These are phyloP conservation scores for Augochlora pura DNA, from an alignment of 1,140 invertebrate genomes.

Conservation along the genomic window DNA sequence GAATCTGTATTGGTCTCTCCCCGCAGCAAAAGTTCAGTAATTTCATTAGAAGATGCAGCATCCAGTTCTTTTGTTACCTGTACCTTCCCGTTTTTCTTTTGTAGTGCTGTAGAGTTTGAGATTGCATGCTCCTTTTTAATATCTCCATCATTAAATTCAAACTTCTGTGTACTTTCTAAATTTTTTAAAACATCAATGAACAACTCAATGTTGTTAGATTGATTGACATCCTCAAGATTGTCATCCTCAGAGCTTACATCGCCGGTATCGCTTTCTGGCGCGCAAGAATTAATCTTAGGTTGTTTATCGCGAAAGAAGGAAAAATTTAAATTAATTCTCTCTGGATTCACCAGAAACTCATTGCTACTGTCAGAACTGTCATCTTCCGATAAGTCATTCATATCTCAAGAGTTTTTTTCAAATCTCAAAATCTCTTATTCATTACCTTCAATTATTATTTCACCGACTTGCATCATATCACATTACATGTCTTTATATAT, in stretches of 20 bases:
- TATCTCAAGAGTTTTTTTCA: conserved; percentile 4
- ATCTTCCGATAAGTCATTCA: conserved; percentile 70
- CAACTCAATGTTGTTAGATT: conserved; percentile 56
- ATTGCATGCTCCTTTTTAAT: conserved; percentile 48
- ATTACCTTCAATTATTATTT: not conserved
- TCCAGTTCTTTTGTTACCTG: conserved; percentile 50
- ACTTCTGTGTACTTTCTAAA: conserved; percentile 57
- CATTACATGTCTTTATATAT: not conserved
- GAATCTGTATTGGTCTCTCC: conserved; percentile 54
- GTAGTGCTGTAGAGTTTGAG: conserved; percentile 25
- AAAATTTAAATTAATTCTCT: conserved; percentile 78
- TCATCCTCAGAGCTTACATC: conserved; percentile 77
- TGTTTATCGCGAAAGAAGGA: conserved; percentile 69
- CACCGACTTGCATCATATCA: not conserved
- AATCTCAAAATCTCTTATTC: not conserved
- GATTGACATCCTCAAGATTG: conserved; percentile 80
- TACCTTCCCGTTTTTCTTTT: conserved; percentile 83
- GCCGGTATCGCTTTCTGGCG: conserved; percentile 51
- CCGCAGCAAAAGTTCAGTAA: conserved; percentile 63
- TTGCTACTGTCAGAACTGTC: conserved; percentile 79
- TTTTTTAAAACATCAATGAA: conserved; percentile 72
- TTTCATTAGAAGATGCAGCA: conserved; percentile 60
- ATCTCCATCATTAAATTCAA: conserved; percentile 58
- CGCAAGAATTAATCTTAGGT: conserved; percentile 2
- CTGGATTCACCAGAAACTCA: conserved; percentile 75